Conservation (phyloP, 2,888 invertebrate species). For the Sclerodermus sp. region DNA sequence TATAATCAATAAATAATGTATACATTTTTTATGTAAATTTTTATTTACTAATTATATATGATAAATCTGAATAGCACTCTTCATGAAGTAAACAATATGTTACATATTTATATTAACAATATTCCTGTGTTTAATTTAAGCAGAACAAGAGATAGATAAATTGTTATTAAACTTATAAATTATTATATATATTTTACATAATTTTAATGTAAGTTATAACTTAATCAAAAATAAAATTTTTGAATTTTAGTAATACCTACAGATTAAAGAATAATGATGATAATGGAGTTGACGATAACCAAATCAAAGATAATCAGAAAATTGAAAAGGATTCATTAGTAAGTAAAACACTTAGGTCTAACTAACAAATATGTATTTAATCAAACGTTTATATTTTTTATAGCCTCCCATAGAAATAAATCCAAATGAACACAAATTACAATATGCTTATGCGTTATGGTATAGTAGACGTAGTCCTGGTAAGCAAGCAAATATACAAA, state of each 20-base stretch:
- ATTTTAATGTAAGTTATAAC: too few species aligned
- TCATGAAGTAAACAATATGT: too few species aligned
- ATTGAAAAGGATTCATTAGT: conserved; percentile 51
- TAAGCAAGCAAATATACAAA: conserved; percentile 62
- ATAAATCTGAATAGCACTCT: too few species aligned
- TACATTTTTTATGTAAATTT: not conserved
- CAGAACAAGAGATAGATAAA: not conserved
- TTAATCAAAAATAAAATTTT: too few species aligned
- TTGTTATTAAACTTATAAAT: too few species aligned
- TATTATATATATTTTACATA: too few species aligned
- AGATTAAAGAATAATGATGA: conserved; percentile 67
- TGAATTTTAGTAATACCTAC: conserved; percentile 26
- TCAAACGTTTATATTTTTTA: conserved; percentile 43
- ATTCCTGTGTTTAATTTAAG: not conserved
- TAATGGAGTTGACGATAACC: conserved; percentile 66
- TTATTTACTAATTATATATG: too few species aligned
- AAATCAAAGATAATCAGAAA: conserved; percentile 57
- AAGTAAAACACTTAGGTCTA: conserved; percentile 21
- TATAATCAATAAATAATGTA: too few species aligned
- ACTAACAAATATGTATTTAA: not conserved
- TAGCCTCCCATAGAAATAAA: conserved; percentile 72
- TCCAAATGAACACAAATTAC: conserved; percentile 86
- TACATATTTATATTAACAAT: not conserved
- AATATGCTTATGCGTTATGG: conserved; percentile 94
- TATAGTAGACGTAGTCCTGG: conserved; percentile 68